Conservation (phyloP, 2,888 invertebrate species). For the Dynastes maya region DNA sequence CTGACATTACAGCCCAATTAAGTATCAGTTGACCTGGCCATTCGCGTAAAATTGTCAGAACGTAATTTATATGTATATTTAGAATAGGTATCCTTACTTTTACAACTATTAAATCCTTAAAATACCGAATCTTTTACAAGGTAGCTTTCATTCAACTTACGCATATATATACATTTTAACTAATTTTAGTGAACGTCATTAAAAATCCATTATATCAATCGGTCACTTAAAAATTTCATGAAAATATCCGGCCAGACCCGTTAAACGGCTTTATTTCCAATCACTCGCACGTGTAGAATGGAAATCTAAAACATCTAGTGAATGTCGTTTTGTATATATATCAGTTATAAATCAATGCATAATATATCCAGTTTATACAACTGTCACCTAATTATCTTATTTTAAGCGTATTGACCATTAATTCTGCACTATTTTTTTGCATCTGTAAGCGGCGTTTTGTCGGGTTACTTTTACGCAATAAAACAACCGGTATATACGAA, state of each 20-base stretch:
- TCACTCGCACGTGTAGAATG: conserved; percentile 18
- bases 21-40: no score
- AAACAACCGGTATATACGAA: neutral
- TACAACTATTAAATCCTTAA: no score
- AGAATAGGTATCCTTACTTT: no score
- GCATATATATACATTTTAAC: neutral
- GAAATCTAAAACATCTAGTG: conserved; percentile 27
- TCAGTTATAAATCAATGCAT: conserved; percentile 21
- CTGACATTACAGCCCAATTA: no score
- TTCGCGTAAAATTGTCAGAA: no score
- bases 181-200: conserved; percentile 2
- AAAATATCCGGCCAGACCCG: conserved; percentile 22
- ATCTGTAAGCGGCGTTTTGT: neutral
- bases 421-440: conserved; percentile 7
- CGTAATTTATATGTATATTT: no score
- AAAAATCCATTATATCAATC: conserved; percentile 16
- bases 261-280: conserved; percentile 24
- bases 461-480: conserved; percentile 8
- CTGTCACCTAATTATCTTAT: conserved; percentile 37
- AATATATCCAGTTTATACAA: conserved; percentile 31
- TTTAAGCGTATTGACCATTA: conserved; percentile 11
- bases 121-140: no score
- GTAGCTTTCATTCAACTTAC: neutral
- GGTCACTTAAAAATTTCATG: neutral
- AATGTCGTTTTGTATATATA: conserved; percentile 29